These are phyloP conservation scores for Bubo scandiacus DNA, from an alignment of 2,113 vertebrate genomes.

Conservation along the genomic window DNA sequence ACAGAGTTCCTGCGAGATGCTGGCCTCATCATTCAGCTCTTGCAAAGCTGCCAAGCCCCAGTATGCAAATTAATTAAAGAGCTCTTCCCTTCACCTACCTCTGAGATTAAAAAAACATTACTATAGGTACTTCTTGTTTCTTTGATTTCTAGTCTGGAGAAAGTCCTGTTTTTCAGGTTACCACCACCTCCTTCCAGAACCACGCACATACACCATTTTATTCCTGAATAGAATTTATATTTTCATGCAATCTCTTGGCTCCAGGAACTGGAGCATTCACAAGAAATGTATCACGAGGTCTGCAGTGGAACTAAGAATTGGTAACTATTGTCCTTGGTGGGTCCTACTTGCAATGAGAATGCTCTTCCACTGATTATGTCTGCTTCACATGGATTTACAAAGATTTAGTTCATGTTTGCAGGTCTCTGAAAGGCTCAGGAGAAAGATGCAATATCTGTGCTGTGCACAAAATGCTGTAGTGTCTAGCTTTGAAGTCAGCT, in stretches of 20 bases:
- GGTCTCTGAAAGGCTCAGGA: background rate
- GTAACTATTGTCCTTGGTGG: background rate
- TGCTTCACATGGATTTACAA: background rate
- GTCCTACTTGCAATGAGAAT: background rate
- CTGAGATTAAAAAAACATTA: background rate
- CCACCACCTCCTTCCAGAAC: background rate
- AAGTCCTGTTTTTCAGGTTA: background rate
- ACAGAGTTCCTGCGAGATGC: background rate
- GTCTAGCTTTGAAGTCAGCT: background rate
- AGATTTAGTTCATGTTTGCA: background rate
- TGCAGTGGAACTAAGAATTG: background rate
- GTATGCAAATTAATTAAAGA: conserved; percentile 15
- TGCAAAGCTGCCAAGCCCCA: background rate
- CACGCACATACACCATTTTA: background rate
- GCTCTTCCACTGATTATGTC: background rate
- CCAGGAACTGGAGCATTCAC: background rate
- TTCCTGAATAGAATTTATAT: background rate
- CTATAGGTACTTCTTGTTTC: background rate
- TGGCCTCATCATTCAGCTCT: background rate
- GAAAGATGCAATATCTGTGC: background rate
- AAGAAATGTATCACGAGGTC: background rate
- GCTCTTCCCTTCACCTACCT: background rate
- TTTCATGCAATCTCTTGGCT: background rate
- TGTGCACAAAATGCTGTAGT: background rate
- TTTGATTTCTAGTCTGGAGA: background rate